Base-by-base conservation (phyloP, 1,140 invertebrate species). In the Drosophila lacertosa region DNA sequence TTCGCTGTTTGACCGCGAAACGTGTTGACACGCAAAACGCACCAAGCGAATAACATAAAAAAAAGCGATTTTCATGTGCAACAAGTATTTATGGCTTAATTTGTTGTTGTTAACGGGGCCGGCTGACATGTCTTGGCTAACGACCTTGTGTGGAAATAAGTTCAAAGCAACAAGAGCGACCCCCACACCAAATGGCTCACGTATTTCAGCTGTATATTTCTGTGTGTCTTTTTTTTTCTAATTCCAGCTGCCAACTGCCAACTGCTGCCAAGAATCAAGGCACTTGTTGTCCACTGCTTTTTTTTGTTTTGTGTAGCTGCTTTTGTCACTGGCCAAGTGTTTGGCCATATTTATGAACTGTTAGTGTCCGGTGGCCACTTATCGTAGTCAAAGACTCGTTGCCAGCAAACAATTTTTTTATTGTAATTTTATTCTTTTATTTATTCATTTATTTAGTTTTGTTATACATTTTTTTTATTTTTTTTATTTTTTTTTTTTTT, bases 141-240 rank as follows among this genome's bases (percentile, higher is more conserved):
- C 81, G 80, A 84, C 80, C 80, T 84, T 84, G 80, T 84, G 80
- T 80, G 77, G 54, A 84, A 84, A 86, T 84, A 84, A 84, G 80
- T 84, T 84, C 80, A 84, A 84, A 84, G 80, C 77, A 81, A 84
- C 77, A 86, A 86, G 77, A 74, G 81, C 77, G 81, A 84, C 77
- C 81, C 81, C 77, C 81, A 86, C 74, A 76, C 55, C 60, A 63
- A 66, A 57, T 55, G 69, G 40, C 69, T 59, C 76, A 79, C 77
- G 79, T 83, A 77, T 74, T 81, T 73, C 50, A 68, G 75, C n/a
- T n/a, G n/a, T n/a, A n/a, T 66, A 73, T 77, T 40, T 45, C 39
- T 26, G 24, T 76, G 24, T n/a, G n/a, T n/a, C n/a, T n/a, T n/a
- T n/a, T n/a, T n/a, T n/a, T 60, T 76, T 64, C 51, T 15, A 60